Base-by-base conservation (phyloP, 2,113 vertebrate genomes). In the Mionectes macconnelli region DNA sequence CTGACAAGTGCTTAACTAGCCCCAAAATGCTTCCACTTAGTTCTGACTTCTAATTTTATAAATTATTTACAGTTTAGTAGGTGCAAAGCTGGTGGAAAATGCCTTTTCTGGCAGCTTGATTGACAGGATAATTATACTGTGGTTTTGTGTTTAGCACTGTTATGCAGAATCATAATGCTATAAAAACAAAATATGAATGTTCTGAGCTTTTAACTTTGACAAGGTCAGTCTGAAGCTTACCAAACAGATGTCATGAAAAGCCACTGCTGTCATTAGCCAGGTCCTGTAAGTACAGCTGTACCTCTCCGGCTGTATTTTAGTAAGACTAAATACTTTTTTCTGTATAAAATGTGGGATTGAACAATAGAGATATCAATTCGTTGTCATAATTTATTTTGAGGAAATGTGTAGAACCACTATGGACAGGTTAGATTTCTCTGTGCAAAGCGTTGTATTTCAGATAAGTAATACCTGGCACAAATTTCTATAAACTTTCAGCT, bases 171-270 rank as follows among this genome's bases (percentile, higher is more conserved):
- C 72, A 72, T 97, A 97, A 97, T 93, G 92, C 96, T 96, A 96
- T 96, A 95, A 97, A 98, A 97, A 96, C 96, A 98, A 98, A 98
- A 97, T 97, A 97, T 87, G 94, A 97, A 97, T 92, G 97, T 96
- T 97, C 97, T 85, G 94, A 98, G 98, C 98, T 98, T 98, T 98
- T 98, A 98, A 96, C 97, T 97, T 97, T 98, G 98, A 98, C 98
- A 98, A 98, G 98, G 98, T 98, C 97, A 98, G 91, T 94, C 96
- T 93, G 95, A 97, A 97, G 87, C 57, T 3, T 88, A 97, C 91
- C 92, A 93, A 88, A 95, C 94, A 93, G 95, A 96, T 97, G 97
- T 96, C 95, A 95, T 74, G 85, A 94, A 97, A 97, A 98, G 94
- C 95, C 86, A 59, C 35, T 84, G 82, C 94, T 45, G 1, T 97